Percentiles rank a stretch among this genome's conserved stretches.
phyloP scores from a whole-genome alignment of 2,888 invertebrate genomes.

The Gymnocheta viridis region DNA sequence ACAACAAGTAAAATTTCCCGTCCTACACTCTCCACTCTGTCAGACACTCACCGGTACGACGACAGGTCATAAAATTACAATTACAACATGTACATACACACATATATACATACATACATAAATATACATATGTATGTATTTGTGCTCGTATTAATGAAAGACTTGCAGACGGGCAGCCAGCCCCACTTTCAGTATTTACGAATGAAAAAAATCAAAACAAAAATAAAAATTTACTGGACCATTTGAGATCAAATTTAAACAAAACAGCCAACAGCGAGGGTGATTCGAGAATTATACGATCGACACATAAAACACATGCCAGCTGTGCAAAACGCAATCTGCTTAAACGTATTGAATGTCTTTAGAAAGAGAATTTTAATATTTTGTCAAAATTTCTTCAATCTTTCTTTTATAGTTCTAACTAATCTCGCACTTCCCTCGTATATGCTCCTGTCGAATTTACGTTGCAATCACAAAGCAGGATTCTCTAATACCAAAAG shows the following conservation, averaged over 20 bases:
- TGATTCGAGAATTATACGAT: not conserved
- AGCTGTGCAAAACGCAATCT: too few relatives aligned
- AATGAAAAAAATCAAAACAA: conserved; percentile 44
- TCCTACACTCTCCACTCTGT: conserved; percentile 5
- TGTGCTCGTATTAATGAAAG: conserved; percentile 1
- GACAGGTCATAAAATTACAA: conserved; percentile 49
- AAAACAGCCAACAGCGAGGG: not conserved
- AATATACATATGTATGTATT: too few relatives aligned
- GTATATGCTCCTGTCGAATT: too few relatives aligned
- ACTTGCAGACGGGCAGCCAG: not conserved
- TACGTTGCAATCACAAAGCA: too few relatives aligned
- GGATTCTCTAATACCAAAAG: too few relatives aligned
- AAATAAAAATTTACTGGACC: conserved; percentile 46
- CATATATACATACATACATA: not conserved
- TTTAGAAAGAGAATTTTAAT: too few relatives aligned
- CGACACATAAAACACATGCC: too few relatives aligned
- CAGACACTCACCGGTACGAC: conserved; percentile 28
- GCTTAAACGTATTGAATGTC: too few relatives aligned
- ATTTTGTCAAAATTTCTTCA: too few relatives aligned
- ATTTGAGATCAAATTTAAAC: conserved; percentile 13
- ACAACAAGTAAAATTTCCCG: conserved; percentile 37
- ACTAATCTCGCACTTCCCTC: too few relatives aligned
- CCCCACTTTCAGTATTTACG: conserved; percentile 32
- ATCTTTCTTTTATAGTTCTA: too few relatives aligned
- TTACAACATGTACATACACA: conserved; percentile 13